phyloP scores from a whole-genome alignment of 2,113 vertebrate genomes.

The Corythaeola cristata region DNA sequence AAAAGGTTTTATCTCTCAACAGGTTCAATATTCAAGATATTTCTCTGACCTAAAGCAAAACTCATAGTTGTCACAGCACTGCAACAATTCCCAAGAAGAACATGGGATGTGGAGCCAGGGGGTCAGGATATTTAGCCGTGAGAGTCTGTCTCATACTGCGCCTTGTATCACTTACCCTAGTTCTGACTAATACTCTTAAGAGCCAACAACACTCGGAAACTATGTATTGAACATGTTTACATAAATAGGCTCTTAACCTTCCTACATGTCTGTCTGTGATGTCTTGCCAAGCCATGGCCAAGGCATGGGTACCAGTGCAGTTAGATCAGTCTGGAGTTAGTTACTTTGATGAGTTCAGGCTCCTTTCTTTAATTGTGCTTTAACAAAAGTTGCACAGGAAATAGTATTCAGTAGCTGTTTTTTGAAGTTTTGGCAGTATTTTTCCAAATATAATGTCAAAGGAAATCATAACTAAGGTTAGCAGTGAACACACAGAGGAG shows the following conservation, averaged over 20 bases:
- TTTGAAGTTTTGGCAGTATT: not conserved
- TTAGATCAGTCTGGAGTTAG: not conserved
- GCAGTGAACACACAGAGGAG: not conserved
- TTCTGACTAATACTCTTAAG: not conserved
- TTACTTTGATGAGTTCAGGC: not conserved
- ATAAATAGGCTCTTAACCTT: not conserved
- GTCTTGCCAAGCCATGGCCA: not conserved
- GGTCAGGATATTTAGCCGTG: not conserved
- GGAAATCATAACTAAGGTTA: not conserved
- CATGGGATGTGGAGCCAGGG: not conserved
- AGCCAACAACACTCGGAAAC: not conserved
- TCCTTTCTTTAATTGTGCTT: not conserved
- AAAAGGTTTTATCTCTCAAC: not conserved
- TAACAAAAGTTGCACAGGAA: not conserved
- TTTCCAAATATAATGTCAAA: not conserved
- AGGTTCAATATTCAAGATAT: not conserved
- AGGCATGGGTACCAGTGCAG: not conserved
- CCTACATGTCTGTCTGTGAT: not conserved
- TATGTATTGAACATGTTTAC: not conserved
- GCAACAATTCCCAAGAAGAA: not conserved
- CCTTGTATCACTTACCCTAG: not conserved
- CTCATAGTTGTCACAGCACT: not conserved
- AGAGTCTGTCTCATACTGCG: not conserved
- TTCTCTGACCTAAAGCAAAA: not conserved
- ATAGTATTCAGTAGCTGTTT: not conserved